Evolutionary conservation across 2,888 invertebrate species (phyloP), one percentile per base, ranked within the genome.

Genomic region (Neoascia interrupta): DNA sequence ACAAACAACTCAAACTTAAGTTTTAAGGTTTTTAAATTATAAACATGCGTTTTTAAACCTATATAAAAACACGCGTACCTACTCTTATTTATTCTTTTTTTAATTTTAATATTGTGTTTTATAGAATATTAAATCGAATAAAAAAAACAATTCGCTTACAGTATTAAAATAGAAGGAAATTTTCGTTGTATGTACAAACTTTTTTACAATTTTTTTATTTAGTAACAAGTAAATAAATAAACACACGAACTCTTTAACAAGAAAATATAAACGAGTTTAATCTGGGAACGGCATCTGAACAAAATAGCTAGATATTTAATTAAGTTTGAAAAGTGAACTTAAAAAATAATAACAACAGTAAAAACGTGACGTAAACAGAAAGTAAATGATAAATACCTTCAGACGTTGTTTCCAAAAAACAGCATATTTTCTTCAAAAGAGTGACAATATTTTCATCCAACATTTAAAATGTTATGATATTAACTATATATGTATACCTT

Each of bases 91-190:
- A 82, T 84, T 80, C 45, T 34, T 15, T 19, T 11, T 26, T n/a
- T 45, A 36, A 19, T 63, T 56, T 45, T 45, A 15, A 26, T 43
- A 47, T 51, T 54, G 47, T 41, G 26, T 34, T 73, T 31, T 31
- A 66, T 63, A 68, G 41, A 73, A 54, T 66, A 70, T 61, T 19
- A 70, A 74, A 64, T 70, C 51, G 53, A 70, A 70, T 72, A 60
- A 11, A 43, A 47, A 47, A 39, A 69, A 45, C 2, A 70, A 64
- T 70, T 76, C 51, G 58, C 74, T 81, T 76, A 47, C 66, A 76
- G 66, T 66, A 76, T 76, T 72, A 68, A 54, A 68, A 69, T 54
- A 58, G 23, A 58, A 58, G 49, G 45, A 58, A 61, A 70, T 49
- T 53, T n/a, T n/a, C n/a, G n/a, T n/a, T n/a, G n/a, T n/a, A n/a